These are phyloP conservation scores for Nomada ferruginata DNA, from an alignment of 2,888 invertebrate species.

Conservation along the genomic window DNA sequence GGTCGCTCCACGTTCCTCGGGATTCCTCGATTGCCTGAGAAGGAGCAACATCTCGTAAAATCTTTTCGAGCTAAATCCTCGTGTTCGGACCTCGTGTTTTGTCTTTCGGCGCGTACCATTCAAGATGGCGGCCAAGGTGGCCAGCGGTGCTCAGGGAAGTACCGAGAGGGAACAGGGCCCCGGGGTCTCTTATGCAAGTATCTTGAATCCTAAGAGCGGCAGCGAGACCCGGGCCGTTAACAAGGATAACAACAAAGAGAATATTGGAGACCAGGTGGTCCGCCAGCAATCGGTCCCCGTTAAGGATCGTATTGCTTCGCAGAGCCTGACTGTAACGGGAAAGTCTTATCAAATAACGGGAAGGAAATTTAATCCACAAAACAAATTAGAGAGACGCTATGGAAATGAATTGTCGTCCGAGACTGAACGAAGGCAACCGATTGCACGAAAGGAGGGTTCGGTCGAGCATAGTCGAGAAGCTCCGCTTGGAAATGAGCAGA, in stretches of 20 bases:
- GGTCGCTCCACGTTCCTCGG: conserved; percentile 37
- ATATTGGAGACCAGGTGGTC: conserved; percentile 84
- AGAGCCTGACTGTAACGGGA: conserved; percentile 65
- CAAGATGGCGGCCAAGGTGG: conserved; percentile 85
- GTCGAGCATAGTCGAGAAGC: conserved; percentile 1
- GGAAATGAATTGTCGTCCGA: conserved; percentile 16
- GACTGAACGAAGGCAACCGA: conserved; percentile 40
- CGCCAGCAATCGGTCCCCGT: conserved; percentile 54
- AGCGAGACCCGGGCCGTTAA: conserved; percentile 73
- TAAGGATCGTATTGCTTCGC: conserved; percentile 68
- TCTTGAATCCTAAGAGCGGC: conserved; percentile 88
- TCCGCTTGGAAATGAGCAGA: conserved; percentile 39
- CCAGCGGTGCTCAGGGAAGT: conserved; percentile 79
- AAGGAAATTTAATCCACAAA: conserved; percentile 47
- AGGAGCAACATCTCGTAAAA: conserved; percentile 17
- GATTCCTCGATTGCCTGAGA: conserved; percentile 55
- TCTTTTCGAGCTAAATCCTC: conserved; percentile 43
- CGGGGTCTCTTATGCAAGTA: conserved; percentile 84
- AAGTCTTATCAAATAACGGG: conserved; percentile 81
- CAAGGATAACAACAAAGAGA: conserved; percentile 87
- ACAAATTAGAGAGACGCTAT: conserved; percentile 40
- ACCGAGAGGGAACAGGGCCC: conserved; percentile 74
- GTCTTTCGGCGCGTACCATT: conserved; percentile 71
- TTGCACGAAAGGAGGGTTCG: conserved; percentile 1
- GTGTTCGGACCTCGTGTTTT: conserved; percentile 78